Percentiles rank a stretch among this genome's conserved stretches.
Conservation (phyloP, 2,113 vertebrate genomes). For the Phyllostomus discolor region DNA sequence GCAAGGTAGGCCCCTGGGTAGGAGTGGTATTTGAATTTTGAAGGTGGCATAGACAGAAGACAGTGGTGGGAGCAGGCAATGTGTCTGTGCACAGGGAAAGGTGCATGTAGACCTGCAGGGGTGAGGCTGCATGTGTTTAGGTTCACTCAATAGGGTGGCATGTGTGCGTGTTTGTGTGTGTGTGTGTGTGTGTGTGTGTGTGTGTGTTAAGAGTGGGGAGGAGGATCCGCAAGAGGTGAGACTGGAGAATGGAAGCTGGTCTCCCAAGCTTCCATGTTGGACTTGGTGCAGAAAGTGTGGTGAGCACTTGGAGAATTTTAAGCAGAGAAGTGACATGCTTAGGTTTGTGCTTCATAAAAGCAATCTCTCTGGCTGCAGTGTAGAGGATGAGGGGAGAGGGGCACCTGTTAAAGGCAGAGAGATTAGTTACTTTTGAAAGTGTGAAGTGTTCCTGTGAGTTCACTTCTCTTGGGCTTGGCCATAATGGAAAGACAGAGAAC, state of each 20-base stretch:
- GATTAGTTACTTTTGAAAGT: neutral
- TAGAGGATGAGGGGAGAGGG: neutral
- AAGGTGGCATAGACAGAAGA: neutral
- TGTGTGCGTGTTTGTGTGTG: neutral
- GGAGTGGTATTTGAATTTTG: neutral
- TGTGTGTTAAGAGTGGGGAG: neutral
- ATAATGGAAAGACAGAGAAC: neutral
- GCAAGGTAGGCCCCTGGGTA: neutral
- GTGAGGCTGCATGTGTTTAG: neutral
- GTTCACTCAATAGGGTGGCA: neutral
- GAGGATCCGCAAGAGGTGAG: neutral
- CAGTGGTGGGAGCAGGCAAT: too few relatives aligned
- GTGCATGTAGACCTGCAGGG: rapidly evolving
- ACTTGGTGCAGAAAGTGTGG: neutral
- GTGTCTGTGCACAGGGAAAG: neutral
- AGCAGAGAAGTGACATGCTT: neutral
- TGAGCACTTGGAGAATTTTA: neutral
- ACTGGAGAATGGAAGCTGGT: neutral
- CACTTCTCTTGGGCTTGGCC: neutral
- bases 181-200: neutral
- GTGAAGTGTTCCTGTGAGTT: neutral
- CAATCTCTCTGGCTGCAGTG: neutral
- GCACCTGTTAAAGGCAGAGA: neutral
- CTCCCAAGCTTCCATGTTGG: neutral
- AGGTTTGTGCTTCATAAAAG: neutral